Percentiles rank a stretch among this genome's conserved stretches.
Evolutionary conservation across 2,113 vertebrate species (phyloP).

Genomic region (Oncorhynchus mykiss): DNA sequence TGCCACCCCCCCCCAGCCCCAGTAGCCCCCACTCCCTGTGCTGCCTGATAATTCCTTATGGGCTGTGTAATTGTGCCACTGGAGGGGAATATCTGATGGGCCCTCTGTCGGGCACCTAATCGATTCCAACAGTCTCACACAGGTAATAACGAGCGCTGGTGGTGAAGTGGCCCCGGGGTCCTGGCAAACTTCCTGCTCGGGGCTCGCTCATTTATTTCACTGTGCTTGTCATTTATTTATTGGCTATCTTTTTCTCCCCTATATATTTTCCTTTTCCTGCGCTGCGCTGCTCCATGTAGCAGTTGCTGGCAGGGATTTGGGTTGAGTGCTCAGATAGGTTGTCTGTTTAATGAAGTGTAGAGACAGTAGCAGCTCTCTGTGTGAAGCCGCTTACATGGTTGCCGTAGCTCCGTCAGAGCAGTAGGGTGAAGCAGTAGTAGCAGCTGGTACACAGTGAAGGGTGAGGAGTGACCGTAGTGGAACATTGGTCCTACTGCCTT

Average conservation of each 20-base stretch:
- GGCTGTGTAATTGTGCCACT: constrained; percentile 27
- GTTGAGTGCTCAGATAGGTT: not conserved
- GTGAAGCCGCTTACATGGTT: constrained; percentile 15
- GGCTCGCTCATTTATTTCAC: constrained; percentile 37
- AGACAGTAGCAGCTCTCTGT: not conserved
- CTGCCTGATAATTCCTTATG: too few species aligned
- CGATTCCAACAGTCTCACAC: constrained; percentile 26
- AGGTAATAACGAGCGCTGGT: constrained; percentile 39
- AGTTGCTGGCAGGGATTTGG: not conserved
- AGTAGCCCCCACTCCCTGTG: too few species aligned
- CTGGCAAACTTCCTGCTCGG: constrained; percentile 6
- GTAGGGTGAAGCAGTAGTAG: not conserved
- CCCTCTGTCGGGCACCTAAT: constrained; percentile 34
- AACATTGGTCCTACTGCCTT: not conserved
- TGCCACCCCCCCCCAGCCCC: too few species aligned
- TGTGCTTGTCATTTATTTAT: constrained; percentile 23
- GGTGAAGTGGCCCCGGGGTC: constrained; percentile 28
- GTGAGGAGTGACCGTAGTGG: not conserved
- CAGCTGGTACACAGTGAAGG: not conserved
- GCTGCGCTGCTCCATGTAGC: not conserved
- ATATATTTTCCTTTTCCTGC: constrained; percentile 7
- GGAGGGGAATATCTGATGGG: constrained; percentile 30
- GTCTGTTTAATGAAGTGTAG: constrained; percentile 8
- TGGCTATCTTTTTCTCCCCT: constrained; percentile 1
- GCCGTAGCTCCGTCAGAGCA: constrained; percentile 12